Percentiles rank a stretch among this genome's conserved stretches.
Evolutionary conservation across 2,888 invertebrate species (phyloP).

Genomic region (Eumacrocentrus americanus): DNA sequence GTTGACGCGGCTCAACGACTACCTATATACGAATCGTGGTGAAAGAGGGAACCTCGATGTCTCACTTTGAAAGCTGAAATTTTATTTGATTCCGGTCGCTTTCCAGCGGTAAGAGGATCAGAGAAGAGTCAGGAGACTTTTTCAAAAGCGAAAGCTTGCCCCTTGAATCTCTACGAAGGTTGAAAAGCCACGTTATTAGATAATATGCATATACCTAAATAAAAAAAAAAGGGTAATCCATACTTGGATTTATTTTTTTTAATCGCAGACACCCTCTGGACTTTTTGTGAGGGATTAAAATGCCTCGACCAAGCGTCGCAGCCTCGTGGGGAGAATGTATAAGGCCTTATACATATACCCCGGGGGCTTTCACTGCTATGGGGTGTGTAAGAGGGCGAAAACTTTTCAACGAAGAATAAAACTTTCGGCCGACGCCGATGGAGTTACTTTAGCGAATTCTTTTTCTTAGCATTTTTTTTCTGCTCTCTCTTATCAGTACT

Average conservation of each 20-base stretch:
- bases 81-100: not conserved
- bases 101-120: not conserved
- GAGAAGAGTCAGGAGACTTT: not conserved
- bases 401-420: slow-evolving; percentile 34
- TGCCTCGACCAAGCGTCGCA: too few relatives aligned
- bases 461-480: not conserved
- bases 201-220: too few relatives aligned
- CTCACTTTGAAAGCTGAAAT: not conserved
- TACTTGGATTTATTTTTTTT: too few relatives aligned
- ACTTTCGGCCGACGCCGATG: slow-evolving; percentile 27
- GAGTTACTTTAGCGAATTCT: slow-evolving; percentile 36
- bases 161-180: not conserved
- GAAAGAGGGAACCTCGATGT: slow-evolving; percentile 1
- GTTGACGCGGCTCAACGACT: not conserved
- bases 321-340: too few relatives aligned
- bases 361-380: slow-evolving; percentile 32
- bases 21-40: not conserved
- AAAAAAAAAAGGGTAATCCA: too few relatives aligned
- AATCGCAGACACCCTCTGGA: too few relatives aligned
- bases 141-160: not conserved
- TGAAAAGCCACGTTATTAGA: too few relatives aligned
- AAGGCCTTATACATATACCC: too few relatives aligned
- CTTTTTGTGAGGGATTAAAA: too few relatives aligned
- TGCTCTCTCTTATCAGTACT: slow-evolving; percentile 4
- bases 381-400: slow-evolving; percentile 26